A percentile compares a stretch with the other conserved stretches of the same genome.
Conservation (phyloP, 1,140 invertebrate species). For the Adelges cooleyi region DNA sequence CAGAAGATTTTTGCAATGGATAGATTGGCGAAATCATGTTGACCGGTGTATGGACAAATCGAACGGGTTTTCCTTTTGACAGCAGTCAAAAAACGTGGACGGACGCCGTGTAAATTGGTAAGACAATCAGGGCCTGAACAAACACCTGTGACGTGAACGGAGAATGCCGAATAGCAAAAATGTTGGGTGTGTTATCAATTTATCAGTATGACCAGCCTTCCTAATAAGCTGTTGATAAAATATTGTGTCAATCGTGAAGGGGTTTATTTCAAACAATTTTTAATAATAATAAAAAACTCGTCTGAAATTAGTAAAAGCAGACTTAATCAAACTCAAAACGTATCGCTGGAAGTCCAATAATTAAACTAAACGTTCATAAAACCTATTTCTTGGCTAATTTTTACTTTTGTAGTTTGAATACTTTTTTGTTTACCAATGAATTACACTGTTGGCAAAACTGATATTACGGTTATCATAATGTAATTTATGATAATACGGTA, state of each 20-base stretch:
- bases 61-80: not conserved
- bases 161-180: not conserved
- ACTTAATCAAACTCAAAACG: too few species aligned
- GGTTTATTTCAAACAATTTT: not conserved
- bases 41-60: not conserved
- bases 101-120: not conserved
- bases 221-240: not conserved
- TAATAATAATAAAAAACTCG: not conserved
- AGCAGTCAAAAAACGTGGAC: not conserved
- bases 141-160: not conserved
- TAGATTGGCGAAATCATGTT: slow-evolving; percentile 8
- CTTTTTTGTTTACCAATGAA: too few species aligned
- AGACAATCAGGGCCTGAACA: not conserved
- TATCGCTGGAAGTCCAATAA: too few species aligned
- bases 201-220: not conserved
- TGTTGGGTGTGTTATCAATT: too few species aligned
- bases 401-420: too few species aligned
- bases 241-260: not conserved
- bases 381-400: too few species aligned
- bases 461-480: too few species aligned
- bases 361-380: too few species aligned
- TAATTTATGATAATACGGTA: too few species aligned
- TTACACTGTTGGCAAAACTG: too few species aligned
- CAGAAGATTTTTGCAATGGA: not conserved
- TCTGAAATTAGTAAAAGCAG: too few species aligned